These are phyloP conservation scores for Orientallactaga sibirica DNA, from an alignment of 2,797 vertebrate genomes.

Conservation along the genomic window DNA sequence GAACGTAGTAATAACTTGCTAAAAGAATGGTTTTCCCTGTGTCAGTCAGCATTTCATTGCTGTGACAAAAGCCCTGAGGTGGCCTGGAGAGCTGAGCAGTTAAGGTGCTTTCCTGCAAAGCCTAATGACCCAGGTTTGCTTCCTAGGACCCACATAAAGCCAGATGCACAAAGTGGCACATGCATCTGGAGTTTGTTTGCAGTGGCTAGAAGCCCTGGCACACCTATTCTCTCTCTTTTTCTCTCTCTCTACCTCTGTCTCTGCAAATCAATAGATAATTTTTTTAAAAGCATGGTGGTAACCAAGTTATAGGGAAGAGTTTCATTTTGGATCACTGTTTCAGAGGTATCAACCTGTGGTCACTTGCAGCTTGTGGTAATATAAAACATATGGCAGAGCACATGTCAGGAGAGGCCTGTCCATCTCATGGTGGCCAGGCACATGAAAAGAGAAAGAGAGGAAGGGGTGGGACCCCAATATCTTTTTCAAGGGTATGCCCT, in stretches of 20 bases:
- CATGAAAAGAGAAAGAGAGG: too few species aligned
- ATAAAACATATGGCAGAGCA: background rate
- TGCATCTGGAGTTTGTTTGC: too few species aligned
- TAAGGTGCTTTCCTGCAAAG: too few species aligned
- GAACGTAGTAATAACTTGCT: background rate
- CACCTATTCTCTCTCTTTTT: too few species aligned
- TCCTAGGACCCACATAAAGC: too few species aligned
- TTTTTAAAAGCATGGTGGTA: background rate
- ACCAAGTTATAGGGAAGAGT: background rate
- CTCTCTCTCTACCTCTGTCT: too few species aligned
- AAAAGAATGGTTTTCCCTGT: background rate
- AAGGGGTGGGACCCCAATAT: background rate
- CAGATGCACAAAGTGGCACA: too few species aligned
- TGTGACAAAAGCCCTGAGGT: background rate
- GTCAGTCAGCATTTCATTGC: background rate
- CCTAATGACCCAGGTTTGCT: too few species aligned
- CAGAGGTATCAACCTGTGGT: background rate
- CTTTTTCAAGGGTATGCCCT: background rate
- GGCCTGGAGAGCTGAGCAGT: too few species aligned
- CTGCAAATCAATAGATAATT: too few species aligned
- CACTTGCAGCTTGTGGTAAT: background rate
- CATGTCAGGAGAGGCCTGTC: background rate
- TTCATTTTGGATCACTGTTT: background rate
- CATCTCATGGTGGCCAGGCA: background rate
- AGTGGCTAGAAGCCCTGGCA: too few species aligned